These are phyloP conservation scores for Drosophila nebulosa DNA, from an alignment of 1,140 invertebrate species.

Conservation along the genomic window DNA sequence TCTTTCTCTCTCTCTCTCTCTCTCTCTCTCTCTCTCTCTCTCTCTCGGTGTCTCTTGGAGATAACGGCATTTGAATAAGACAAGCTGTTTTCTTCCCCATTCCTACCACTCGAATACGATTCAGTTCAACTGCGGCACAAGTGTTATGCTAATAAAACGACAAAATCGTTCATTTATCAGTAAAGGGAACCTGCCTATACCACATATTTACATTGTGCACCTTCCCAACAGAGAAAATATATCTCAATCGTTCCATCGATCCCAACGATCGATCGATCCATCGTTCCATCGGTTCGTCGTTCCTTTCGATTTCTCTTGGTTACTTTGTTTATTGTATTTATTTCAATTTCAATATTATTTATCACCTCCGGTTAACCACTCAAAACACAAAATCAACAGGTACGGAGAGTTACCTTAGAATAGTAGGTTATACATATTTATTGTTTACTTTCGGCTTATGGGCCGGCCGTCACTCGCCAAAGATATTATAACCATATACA, in stretches of 20 bases:
- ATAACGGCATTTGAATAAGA: slow-evolving; percentile 78
- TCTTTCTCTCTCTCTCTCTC: slow-evolving; percentile 23
- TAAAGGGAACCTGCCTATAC: slow-evolving; percentile 24
- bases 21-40: slow-evolving; percentile 17
- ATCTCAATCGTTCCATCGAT: too few relatives aligned
- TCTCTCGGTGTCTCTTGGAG: slow-evolving; percentile 32
- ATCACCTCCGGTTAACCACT: slow-evolving; percentile 33
- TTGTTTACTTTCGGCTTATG: neutral
- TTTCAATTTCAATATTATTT: slow-evolving; percentile 77
- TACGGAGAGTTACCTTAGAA: neutral
- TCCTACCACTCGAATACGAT: slow-evolving; percentile 24
- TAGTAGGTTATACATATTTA: slow-evolving; percentile 2
- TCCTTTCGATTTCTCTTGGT: slow-evolving; percentile 13
- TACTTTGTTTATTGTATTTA: slow-evolving; percentile 72
- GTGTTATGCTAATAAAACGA: slow-evolving; percentile 76
- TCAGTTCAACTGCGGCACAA: slow-evolving; percentile 38
- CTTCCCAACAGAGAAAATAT: neutral
- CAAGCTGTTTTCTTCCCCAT: slow-evolving; percentile 55
- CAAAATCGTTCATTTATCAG: slow-evolving; percentile 64
- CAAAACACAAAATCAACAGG: neutral
- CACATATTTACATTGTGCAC: slow-evolving; percentile 20
- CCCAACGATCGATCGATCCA: too few relatives aligned
- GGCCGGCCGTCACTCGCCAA: neutral
- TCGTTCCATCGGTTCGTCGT: slow-evolving; percentile 54
- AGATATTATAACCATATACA: neutral